Evolutionary conservation across 2,113 vertebrate species (phyloP).

Genomic region (Opisthocomus hoazin): DNA sequence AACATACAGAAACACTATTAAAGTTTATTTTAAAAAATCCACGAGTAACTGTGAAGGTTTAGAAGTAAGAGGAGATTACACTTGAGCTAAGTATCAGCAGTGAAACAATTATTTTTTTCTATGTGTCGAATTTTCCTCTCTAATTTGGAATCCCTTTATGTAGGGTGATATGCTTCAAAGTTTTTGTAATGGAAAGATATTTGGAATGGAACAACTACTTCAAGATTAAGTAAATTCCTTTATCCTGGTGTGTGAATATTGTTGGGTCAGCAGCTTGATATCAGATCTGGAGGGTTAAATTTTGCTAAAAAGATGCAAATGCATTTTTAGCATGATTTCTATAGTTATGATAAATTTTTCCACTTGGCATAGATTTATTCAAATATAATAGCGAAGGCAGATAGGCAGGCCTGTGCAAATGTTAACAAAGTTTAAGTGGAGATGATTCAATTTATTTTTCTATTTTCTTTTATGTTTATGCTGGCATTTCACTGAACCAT

Average conservation of each 20-base stretch:
- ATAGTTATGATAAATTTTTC: background rate
- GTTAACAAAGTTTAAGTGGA: conserved; percentile 7
- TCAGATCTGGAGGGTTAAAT: background rate
- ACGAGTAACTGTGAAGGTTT: background rate
- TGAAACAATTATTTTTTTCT: background rate
- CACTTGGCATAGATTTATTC: background rate
- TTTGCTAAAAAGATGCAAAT: background rate
- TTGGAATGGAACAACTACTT: background rate
- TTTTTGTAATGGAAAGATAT: background rate
- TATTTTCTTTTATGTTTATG: conserved; percentile 46
- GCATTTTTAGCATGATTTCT: background rate
- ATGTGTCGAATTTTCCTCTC: background rate
- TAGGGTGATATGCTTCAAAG: background rate
- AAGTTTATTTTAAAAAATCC: background rate
- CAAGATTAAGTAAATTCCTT: background rate
- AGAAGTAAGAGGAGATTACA: background rate
- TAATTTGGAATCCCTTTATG: background rate
- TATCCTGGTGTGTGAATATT: background rate
- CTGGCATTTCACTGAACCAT: conserved; percentile 17
- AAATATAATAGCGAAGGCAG: background rate
- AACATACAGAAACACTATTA: background rate
- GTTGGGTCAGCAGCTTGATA: background rate
- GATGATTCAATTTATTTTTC: conserved; percentile 49
- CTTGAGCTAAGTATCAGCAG: background rate
- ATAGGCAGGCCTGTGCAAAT: background rate